These are phyloP conservation scores for Aplochiton taeniatus DNA, from an alignment of 2,797 vertebrate species.

Conservation along the genomic window DNA sequence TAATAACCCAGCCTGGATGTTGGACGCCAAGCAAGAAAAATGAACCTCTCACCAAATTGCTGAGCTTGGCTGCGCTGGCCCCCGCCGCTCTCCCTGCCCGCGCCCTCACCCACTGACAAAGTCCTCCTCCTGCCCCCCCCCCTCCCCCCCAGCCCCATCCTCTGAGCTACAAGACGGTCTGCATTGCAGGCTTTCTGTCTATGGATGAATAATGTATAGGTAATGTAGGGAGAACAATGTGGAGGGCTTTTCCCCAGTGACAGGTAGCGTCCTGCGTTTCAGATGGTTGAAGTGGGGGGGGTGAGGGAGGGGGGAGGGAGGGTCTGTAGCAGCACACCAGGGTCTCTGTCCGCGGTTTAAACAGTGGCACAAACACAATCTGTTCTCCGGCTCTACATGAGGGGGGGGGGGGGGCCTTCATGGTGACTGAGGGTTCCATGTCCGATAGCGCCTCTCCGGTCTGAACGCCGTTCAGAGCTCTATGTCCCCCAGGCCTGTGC, in stretches of 20 bases:
- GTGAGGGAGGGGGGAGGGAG: neutral
- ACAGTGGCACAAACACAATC: too few relatives aligned
- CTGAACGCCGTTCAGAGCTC: too few relatives aligned
- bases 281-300: neutral
- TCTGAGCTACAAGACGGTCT: conserved; percentile 48
- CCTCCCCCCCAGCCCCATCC: conserved; percentile 11
- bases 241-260: conserved; percentile 33
- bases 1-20: conserved; percentile 58
- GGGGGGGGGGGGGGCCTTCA: too few relatives aligned
- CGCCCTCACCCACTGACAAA: conserved; percentile 46
- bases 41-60: conserved; percentile 63
- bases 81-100: conserved; percentile 36
- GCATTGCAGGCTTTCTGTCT: conserved; percentile 66
- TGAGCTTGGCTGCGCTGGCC: conserved; percentile 53
- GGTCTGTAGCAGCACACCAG: too few relatives aligned
- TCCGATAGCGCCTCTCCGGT: too few relatives aligned
- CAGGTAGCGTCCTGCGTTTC: conserved; percentile 19
- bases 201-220: conserved; percentile 70
- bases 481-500: too few relatives aligned
- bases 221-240: conserved; percentile 16
- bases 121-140: conserved; percentile 4
- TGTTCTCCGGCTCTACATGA: too few relatives aligned
- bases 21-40: conserved; percentile 63
- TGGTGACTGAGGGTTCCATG: too few relatives aligned
- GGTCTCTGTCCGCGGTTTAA: too few relatives aligned